Base-by-base conservation (phyloP, 2,797 vertebrate species). In the Sebastes cheni region DNA sequence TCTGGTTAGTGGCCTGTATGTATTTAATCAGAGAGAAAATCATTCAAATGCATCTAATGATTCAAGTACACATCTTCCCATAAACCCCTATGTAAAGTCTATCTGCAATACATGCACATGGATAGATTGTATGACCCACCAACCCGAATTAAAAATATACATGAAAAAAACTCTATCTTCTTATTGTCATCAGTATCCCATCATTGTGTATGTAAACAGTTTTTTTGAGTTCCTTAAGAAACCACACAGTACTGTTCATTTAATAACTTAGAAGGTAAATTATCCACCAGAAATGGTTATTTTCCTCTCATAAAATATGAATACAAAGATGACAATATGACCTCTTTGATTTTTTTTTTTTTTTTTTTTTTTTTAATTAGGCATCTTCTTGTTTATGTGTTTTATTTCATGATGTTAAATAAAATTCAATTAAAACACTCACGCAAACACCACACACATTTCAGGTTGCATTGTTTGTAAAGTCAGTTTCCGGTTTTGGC, bases 201-300 rank as follows among this genome's bases (percentile, higher is more conserved):
- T 82, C 29, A 67, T 74, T 82, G 5, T 81, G 54, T 86, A 46
- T 92, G 90, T 94, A 93, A 93, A 95, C 90, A 90, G 79, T 72
- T 85, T 80, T 82, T 66, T 14, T 72, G 52, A 39, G 29, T 68
- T 67, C 81, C 75, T 88, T 88, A 83, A 94, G 92, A 86, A 93
- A 86, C 60, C 77, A 81, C 67, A 82, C 80, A 79, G 78, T 82
- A 86, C 67, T 84, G 75, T 67, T 85, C 32, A 76, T 78, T 88
- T 60, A 92, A 95, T 94, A 96, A 95, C 93, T 95, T 92, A 94
- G 59, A 92, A 93, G 88, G 86, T 93, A 91, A 93, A 95, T 20
- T 81, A 88, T 80, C 72, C 75, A 91, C 67, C 87, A 85, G 70
- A 91, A 89, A 90, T 58, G 14, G 59, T 88, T 85, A 71, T 77